A percentile compares a stretch with the other conserved stretches of the same genome.
These are phyloP conservation scores for Apostichopus japonicus DNA, from an alignment of 35 echinoderm and acorn worm species.

Conservation along the genomic window DNA sequence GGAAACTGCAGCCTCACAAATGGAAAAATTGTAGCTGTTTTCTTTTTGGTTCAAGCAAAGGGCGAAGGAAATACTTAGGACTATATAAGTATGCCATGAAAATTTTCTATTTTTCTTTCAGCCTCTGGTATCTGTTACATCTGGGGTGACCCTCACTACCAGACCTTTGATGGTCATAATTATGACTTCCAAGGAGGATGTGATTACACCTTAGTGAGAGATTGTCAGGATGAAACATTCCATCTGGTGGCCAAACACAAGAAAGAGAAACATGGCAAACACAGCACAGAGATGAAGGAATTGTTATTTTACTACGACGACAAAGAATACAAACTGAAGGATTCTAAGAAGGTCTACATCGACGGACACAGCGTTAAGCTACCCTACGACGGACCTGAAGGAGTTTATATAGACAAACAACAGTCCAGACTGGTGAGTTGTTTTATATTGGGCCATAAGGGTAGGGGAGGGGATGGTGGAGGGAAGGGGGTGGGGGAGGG, in stretches of 20 bases:
- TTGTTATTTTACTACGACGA: conserved; percentile 14
- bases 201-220: conserved; percentile 79
- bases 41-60: too few relatives aligned
- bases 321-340: conserved; percentile 55
- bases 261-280: conserved; percentile 11
- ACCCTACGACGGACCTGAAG: conserved; percentile 21
- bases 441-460: too few relatives aligned
- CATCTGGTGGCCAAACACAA: conserved; percentile 53
- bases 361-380: conserved; percentile 37
- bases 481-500: too few relatives aligned
- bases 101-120: not conserved
- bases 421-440: conserved; percentile 21
- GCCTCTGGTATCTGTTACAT: conserved; percentile 84
- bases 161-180: conserved; percentile 78
- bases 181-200: conserved; percentile 89
- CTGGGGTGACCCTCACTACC: conserved; percentile 85
- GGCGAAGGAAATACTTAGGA: too few relatives aligned
- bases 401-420: conserved; percentile 24
- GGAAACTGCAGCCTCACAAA: too few relatives aligned
- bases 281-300: conserved; percentile 41
- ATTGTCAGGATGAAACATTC: conserved; percentile 48
- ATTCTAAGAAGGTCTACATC: conserved; percentile 45
- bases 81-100: too few relatives aligned
- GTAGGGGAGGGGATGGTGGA: too few relatives aligned
- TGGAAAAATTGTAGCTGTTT: too few relatives aligned